Conservation (phyloP, 2,113 vertebrate genomes). For the Sceloporus undulatus region DNA sequence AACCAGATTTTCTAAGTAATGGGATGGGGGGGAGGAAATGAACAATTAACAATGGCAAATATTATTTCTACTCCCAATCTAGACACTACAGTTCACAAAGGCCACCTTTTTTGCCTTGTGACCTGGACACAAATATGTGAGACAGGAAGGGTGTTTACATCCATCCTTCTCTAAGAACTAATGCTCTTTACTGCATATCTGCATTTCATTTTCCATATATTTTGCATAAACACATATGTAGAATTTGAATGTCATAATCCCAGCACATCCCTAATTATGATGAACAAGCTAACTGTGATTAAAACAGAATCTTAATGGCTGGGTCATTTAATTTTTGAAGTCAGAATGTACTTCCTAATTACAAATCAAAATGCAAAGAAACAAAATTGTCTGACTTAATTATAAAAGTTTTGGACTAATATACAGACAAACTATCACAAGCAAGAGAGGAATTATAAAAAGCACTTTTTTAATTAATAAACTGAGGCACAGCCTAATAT, state of each 20-base stretch:
- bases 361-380: conserved; percentile 27
- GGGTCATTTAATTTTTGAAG: conserved; percentile 9
- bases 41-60: neutral
- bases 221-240: neutral
- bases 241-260: neutral
- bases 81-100: neutral
- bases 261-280: neutral
- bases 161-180: neutral
- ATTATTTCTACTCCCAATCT: neutral
- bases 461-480: conserved; percentile 25
- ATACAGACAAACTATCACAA: neutral
- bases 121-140: neutral
- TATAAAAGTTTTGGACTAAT: neutral
- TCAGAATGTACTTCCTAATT: conserved; percentile 14
- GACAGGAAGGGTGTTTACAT: neutral
- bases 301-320: conserved; percentile 14
- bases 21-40: too few species aligned
- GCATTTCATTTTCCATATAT: neutral
- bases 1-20: too few species aligned
- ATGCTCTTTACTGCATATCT: neutral
- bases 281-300: conserved; percentile 13
- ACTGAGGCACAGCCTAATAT: conserved; percentile 44
- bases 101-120: neutral
- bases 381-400: neutral
- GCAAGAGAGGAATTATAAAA: conserved; percentile 1